phyloP scores from a whole-genome alignment of 2,113 vertebrate species.

The Ammodytes dubius region DNA sequence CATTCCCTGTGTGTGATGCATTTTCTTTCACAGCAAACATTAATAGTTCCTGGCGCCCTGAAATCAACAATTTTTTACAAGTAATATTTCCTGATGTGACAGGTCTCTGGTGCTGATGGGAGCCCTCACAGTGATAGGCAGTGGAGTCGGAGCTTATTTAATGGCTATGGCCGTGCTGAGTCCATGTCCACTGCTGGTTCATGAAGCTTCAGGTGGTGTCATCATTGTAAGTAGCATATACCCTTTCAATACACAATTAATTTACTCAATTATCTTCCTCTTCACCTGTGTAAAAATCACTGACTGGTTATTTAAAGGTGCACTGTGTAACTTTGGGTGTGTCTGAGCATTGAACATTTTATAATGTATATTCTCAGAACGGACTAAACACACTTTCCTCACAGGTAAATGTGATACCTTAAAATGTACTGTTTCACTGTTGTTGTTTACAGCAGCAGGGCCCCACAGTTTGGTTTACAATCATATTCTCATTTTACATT shows the following conservation, averaged over 20 bases:
- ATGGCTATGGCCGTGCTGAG: constrained; percentile 83
- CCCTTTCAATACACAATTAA: neutral
- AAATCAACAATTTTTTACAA: neutral
- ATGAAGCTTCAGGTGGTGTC: constrained; percentile 63
- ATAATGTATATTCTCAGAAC: too few relatives aligned
- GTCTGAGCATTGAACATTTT: too few relatives aligned
- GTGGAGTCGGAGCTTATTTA: constrained; percentile 78
- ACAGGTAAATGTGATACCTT: too few relatives aligned
- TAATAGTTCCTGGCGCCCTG: neutral
- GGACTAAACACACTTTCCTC: too few relatives aligned
- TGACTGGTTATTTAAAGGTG: too few relatives aligned
- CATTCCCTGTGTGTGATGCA: neutral
- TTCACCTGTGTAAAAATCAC: neutral
- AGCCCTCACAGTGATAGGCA: constrained; percentile 71
- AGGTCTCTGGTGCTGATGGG: constrained; percentile 85
- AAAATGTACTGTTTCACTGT: too few relatives aligned
- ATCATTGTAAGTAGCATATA: constrained; percentile 82
- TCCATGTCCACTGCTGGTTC: constrained; percentile 83
- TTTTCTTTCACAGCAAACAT: neutral
- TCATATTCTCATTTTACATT: too few relatives aligned
- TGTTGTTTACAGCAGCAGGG: too few relatives aligned
- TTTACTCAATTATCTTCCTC: neutral
- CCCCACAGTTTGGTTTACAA: too few relatives aligned
- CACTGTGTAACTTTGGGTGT: too few relatives aligned
- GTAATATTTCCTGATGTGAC: neutral